A percentile compares a stretch with the other conserved stretches of the same genome.
These are phyloP conservation scores for Sorex maritimensis DNA, from an alignment of 2,797 vertebrate genomes.

Conservation along the genomic window DNA sequence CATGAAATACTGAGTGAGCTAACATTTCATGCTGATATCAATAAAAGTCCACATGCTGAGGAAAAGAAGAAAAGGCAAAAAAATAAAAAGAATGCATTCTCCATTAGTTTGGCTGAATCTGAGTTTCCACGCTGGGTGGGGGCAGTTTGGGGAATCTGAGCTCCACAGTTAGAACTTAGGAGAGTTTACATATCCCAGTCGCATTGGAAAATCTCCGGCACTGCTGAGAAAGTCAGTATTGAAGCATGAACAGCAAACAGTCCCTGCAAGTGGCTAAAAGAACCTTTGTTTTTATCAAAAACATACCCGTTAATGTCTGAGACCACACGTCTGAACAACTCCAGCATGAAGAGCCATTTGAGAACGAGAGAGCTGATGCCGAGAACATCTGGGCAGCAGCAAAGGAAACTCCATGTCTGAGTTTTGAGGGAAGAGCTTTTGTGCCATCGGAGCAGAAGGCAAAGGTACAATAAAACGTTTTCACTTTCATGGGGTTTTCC, in stretches of 20 bases:
- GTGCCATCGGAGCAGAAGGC: background rate
- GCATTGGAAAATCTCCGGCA: background rate
- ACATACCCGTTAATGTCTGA: background rate
- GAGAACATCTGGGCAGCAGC: rapidly evolving
- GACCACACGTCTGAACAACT: background rate
- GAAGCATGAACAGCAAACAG: background rate
- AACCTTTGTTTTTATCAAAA: background rate
- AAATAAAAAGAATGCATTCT: background rate
- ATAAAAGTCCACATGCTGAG: background rate
- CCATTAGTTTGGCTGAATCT: background rate
- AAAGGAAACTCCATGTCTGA: background rate
- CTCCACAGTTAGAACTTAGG: no score
- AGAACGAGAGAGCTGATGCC: background rate
- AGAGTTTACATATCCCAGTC: background rate
- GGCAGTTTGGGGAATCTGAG: rapidly evolving
- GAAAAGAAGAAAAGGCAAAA: no score
- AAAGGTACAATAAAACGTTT: slow-evolving; percentile 3
- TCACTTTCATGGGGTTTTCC: slow-evolving; percentile 14
- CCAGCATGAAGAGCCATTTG: background rate
- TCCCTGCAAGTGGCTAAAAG: background rate
- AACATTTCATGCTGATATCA: background rate
- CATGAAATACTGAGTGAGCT: background rate
- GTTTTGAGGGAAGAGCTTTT: background rate
- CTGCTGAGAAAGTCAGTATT: background rate
- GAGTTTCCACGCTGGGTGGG: background rate